Base-by-base conservation (phyloP, 2,888 invertebrate species). In the Deroplatys truncata region DNA sequence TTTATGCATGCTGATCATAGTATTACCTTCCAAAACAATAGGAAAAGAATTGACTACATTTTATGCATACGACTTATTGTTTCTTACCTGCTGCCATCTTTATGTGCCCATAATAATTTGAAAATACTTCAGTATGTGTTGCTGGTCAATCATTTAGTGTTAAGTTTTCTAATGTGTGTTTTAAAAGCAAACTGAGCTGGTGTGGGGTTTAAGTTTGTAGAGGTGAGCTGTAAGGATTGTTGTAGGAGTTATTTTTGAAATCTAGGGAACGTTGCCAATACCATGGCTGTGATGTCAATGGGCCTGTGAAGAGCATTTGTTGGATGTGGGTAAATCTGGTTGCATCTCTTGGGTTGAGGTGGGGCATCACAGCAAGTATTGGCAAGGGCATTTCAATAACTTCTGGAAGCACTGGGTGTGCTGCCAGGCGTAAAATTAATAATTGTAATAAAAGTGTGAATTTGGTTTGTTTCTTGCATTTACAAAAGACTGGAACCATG, bases 401-500 rank as follows among this genome's bases (percentile, higher is more conserved):
- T 82, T 15, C 82, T 43, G 15, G 25, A 28, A 13, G 13, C 16
- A 16, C 16, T 85, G 28, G 43, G 28, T 49, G 43, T 43, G 43
- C 85, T 43, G 85, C n/a, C 43, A 85, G 28, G 3, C 28, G 20
- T 72, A 72, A 16, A 1, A 72, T 25, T 25, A 72, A 72, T 72
- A 72, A 72, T 20, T 20, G 25, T 72, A 87, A 28, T 83, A 35
- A 82, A 25, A 83, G 43, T 87, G 83, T 87, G 29, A 87, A 87
- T 87, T 20, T 86, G 29, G 84, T 86, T 90, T 90, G 35, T 88
- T 86, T 88, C 29, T 89, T 84, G 84, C 86, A 84, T 82, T 89
- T 88, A n/a, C 89, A 86, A 84, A 86, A 87, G 31, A 82, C 88
- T 85, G 87, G 90, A 90, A 92, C 91, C 88, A 92, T 95, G 94